Base-by-base conservation (phyloP, 2,113 vertebrate species). In the Lanius collurio region DNA sequence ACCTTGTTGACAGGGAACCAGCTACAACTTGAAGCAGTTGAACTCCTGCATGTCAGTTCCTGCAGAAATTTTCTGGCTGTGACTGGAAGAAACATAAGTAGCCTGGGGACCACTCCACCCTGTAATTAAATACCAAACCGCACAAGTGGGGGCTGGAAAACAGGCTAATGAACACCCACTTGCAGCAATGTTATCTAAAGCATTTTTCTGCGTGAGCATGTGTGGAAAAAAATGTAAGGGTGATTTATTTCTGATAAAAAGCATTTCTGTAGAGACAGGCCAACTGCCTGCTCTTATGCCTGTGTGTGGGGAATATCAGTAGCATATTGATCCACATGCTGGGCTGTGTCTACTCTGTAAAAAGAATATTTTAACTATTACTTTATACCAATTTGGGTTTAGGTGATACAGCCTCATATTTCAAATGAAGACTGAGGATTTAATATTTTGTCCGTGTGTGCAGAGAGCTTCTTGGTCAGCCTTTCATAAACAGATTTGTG, bases 81-180 rank as follows among this genome's bases (percentile, higher is more conserved):
- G 89, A 77, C 79, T 91, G 83, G 75, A 69, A 97, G 95, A 91
- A 95, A 96, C 90, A 50, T 89, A 94, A 96, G 96, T 91, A 96
- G 92, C 95, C 93, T 87, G 89, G 92, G 92, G 95, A 95, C 90
- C 87, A 80, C 90, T 57, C 93, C 95, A 93, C 90, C 94, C 90
- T 88, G 96, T 91, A 94, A 67, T 95, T 93, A 94, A 95, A 95
- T 91, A 94, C 91, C 84, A 74, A 70, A 46, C 57, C 6, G 1
- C 82, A 89, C 64, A 76, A 89, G 88, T 91, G 86, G 88, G 81
- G 84, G 62, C 15, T 91, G 78, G 85, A 78, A 82, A 80, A 28
- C 68, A 68, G 92, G 9, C 60, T 59, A 62, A 90, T 70, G 85
- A 83, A 37, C 91, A 30, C 83, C 74, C 82, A 55, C 86, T 79